Conservation (phyloP, 2,113 vertebrate genomes). For the Sula dactylatra region DNA sequence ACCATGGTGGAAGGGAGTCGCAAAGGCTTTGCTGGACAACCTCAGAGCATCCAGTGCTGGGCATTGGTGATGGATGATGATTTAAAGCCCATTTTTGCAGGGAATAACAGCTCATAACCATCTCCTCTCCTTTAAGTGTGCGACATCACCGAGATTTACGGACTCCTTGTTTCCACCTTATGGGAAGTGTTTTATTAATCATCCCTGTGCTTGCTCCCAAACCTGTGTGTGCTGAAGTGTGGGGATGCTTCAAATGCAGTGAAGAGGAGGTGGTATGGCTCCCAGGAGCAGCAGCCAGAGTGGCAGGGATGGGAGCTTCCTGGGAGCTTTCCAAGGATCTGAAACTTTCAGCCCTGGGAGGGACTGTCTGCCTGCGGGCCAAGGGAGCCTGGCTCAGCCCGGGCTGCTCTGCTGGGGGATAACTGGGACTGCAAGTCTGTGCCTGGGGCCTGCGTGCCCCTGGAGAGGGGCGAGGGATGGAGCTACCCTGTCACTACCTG, state of each 20-base stretch:
- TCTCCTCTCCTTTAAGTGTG: not conserved
- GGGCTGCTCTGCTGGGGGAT: not conserved
- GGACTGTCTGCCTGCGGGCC: fast-evolving
- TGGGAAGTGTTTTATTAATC: not conserved
- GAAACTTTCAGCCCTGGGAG: not conserved
- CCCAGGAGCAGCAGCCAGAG: not conserved
- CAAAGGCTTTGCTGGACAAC: not conserved
- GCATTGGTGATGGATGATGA: not conserved
- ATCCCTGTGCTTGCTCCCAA: not conserved
- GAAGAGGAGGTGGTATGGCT: not conserved
- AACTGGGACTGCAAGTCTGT: not conserved
- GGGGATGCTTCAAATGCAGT: not conserved
- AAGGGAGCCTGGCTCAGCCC: not conserved
- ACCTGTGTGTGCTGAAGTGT: fast-evolving
- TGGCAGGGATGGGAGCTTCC: not conserved
- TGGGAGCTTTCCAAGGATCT: not conserved
- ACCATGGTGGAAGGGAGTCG: not conserved
- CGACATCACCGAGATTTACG: not conserved
- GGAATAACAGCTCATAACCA: not conserved
- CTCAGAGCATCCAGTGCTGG: not conserved
- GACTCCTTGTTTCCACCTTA: not conserved
- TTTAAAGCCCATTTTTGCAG: not conserved
- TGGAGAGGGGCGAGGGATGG: not conserved
- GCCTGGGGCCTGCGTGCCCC: not conserved
- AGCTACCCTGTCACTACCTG: not conserved